A percentile compares a stretch with the other conserved stretches of the same genome.
These are phyloP conservation scores for Cephonodes hylas DNA, from an alignment of 2,888 invertebrate genomes.

Conservation along the genomic window DNA sequence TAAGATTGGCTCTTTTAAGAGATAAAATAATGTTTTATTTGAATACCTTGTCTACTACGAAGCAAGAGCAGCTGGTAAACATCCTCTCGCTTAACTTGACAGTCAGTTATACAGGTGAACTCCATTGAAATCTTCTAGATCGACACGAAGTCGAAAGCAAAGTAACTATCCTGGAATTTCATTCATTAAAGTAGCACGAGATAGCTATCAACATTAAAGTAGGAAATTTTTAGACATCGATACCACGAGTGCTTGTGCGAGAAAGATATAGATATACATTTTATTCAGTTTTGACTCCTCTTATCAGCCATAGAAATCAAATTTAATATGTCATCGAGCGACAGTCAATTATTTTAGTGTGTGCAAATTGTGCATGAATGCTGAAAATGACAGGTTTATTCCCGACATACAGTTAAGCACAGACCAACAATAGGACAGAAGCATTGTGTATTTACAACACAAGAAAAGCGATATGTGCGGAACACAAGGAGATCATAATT, in stretches of 20 bases:
- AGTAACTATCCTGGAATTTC: not conserved
- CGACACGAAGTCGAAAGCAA: not conserved
- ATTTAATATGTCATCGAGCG: not conserved
- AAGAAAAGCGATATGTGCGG: not conserved
- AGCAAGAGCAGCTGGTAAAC: conserved; percentile 3
- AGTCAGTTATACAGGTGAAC: conserved; percentile 2
- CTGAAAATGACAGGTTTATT: not conserved
- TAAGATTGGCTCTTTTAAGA: not conserved
- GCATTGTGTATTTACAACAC: not conserved
- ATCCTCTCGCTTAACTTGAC: not conserved
- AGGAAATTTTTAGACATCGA: not conserved
- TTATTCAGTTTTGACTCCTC: too few species aligned
- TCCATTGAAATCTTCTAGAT: not conserved
- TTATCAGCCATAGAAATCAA: too few species aligned
- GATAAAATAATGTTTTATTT: not conserved
- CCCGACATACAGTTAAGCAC: not conserved
- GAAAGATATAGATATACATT: not conserved
- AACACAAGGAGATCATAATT: too few species aligned
- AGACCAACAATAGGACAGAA: not conserved
- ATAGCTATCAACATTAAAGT: not conserved
- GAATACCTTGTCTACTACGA: conserved; percentile 2
- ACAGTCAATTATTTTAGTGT: not conserved
- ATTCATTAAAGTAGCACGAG: not conserved
- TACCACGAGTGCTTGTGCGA: not conserved
- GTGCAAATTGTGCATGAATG: not conserved